These are phyloP conservation scores for Chloroceryle aenea DNA, from an alignment of 2,113 vertebrate genomes.

Conservation along the genomic window DNA sequence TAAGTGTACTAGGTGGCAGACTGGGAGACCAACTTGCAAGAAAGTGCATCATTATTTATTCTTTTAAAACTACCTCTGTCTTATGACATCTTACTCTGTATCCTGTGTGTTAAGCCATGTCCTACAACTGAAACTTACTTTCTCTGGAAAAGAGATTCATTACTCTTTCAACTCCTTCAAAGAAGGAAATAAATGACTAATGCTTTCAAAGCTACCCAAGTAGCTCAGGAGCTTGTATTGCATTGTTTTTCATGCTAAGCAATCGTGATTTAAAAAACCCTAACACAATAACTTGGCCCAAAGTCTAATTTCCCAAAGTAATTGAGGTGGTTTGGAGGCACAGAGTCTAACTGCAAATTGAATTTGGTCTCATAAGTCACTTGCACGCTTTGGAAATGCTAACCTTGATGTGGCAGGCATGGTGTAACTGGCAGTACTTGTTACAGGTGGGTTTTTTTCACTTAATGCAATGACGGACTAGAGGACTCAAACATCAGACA, in stretches of 20 bases:
- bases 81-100: background rate
- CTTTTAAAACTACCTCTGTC: background rate
- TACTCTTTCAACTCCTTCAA: background rate
- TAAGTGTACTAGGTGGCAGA: background rate
- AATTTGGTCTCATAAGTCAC: constrained; percentile 8
- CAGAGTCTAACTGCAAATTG: background rate
- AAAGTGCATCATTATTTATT: background rate
- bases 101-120: background rate
- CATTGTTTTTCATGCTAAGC: background rate
- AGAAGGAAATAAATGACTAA: background rate
- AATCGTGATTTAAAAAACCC: background rate
- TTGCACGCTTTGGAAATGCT: background rate
- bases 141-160: background rate
- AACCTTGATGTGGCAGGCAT: background rate
- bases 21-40: background rate
- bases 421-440: background rate
- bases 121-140: background rate
- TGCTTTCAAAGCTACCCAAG: background rate
- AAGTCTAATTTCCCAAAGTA: background rate
- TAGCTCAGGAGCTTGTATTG: background rate
- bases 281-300: background rate
- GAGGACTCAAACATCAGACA: background rate
- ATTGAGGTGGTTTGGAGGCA: background rate
- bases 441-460: background rate
- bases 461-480: background rate